Base-by-base conservation (phyloP, 2,113 vertebrate genomes). In the Rhipidura dahli region DNA sequence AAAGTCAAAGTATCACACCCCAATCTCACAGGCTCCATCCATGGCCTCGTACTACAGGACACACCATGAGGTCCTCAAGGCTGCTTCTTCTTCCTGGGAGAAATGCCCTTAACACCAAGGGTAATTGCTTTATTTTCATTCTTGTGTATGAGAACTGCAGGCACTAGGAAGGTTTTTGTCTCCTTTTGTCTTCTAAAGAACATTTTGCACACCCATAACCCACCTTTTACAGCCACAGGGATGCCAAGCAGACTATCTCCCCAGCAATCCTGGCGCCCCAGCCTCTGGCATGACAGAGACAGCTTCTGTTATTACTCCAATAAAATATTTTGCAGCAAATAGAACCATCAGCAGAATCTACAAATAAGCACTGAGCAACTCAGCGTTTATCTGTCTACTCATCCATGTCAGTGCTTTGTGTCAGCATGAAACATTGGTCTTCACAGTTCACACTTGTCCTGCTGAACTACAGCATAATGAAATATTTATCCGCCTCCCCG, bases 281-380 rank as follows among this genome's bases (percentile, higher is more conserved):
- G 61, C 76, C 9, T 14, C 53, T 42, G 33, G 56, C 69, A 78
- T 4, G 75, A 90, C 89, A 47, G 57, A 90, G 72, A 57, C 68
- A 80, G 89, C 81, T 71, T 87, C 73, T 91, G 59, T 78, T 94
- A 93, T 44, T 69, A 80, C 70, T 89, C 77, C 64, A 83, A 18
- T 86, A 87, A 96, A 94, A 92, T 94, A 94, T 80, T 92, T 89
- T 79, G 37, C 49, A 84, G 87, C 91, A 96, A 96, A 96, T 33
- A 93, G 81, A 94, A 84, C 84, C 89, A 94, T 94, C 94, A 97
- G 96, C 93, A 96, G 80, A 96, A 96, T 94, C 93, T 50, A 84
- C 83, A 96, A 94, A 83, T 75, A 93, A 89, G 69, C 88, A 91
- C 53, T 2, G 30, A 94, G 69, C 91, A 94, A 78, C 70, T 97